A percentile compares a stretch with the other conserved stretches of the same genome.
phyloP scores from a whole-genome alignment of 2,113 vertebrate species.

The Forbesichthys agassizii region DNA sequence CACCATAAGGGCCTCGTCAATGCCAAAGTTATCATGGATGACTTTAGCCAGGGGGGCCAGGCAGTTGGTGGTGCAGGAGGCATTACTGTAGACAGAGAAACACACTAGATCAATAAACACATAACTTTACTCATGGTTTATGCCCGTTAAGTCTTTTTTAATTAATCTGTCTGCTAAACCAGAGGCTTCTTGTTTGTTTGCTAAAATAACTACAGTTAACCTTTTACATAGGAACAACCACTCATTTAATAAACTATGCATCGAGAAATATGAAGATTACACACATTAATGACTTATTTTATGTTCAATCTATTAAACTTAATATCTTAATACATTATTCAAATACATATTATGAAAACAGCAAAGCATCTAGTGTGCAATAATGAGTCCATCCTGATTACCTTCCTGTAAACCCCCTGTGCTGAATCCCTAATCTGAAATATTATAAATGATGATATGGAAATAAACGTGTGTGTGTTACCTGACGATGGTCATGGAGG shows the following conservation, averaged over 20 bases:
- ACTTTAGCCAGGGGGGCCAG: conserved; percentile 88
- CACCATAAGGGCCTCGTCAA: conserved; percentile 89
- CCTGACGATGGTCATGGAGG: conserved; percentile 85
- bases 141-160: no score
- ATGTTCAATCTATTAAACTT: no score
- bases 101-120: background rate
- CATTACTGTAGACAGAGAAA: conserved; percentile 78
- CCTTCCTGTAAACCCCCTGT: background rate
- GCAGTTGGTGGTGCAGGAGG: conserved; percentile 92
- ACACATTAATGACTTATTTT: no score
- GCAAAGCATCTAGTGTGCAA: background rate
- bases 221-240: background rate
- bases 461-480: conserved; percentile 34
- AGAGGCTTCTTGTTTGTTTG: background rate
- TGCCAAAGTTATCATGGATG: conserved; percentile 86
- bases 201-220: background rate
- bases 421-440: background rate
- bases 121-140: no score
- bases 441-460: no score
- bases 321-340: background rate
- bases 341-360: background rate
- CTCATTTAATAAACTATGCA: background rate
- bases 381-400: background rate
- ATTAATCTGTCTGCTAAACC: no score
- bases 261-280: background rate